A percentile compares a stretch with the other conserved stretches of the same genome.
Evolutionary conservation across 2,888 invertebrate species (phyloP).

Genomic region (Agonopterix arenella): DNA sequence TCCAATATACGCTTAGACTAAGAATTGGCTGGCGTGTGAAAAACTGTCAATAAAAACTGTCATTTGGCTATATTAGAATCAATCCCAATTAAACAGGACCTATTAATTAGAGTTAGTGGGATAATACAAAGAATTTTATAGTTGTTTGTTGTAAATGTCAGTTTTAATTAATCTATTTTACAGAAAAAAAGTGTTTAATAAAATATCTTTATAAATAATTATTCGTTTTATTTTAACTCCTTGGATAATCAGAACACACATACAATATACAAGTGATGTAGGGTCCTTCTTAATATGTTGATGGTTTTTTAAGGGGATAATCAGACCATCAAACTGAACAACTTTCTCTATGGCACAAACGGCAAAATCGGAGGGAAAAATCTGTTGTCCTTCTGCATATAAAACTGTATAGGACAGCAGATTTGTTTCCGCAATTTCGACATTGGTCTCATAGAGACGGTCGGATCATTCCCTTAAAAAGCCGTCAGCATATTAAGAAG

Average conservation of each 20-base stretch:
- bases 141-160: conserved; percentile 76
- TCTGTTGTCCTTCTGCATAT: no score
- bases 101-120: conserved; percentile 64
- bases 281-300: no score
- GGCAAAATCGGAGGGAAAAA: no score
- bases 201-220: conserved; percentile 70
- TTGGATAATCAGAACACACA: not conserved
- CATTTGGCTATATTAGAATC: conserved; percentile 37
- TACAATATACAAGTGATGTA: no score
- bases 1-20: conserved; percentile 4
- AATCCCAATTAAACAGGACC: conserved; percentile 56
- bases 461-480: no score
- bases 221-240: conserved; percentile 12
- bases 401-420: no score
- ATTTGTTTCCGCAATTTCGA: no score
- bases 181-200: conserved; percentile 74
- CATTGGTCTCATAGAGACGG: no score
- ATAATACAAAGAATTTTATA: conserved; percentile 72
- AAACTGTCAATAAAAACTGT: conserved; percentile 28
- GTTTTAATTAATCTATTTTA: conserved; percentile 76
- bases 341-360: no score
- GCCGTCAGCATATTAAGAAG: no score
- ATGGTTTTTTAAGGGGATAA: no score
- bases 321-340: no score
- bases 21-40: conserved; percentile 2